These are phyloP conservation scores for Pungitius pungitius DNA, from an alignment of 2,113 vertebrate genomes.

Conservation along the genomic window DNA sequence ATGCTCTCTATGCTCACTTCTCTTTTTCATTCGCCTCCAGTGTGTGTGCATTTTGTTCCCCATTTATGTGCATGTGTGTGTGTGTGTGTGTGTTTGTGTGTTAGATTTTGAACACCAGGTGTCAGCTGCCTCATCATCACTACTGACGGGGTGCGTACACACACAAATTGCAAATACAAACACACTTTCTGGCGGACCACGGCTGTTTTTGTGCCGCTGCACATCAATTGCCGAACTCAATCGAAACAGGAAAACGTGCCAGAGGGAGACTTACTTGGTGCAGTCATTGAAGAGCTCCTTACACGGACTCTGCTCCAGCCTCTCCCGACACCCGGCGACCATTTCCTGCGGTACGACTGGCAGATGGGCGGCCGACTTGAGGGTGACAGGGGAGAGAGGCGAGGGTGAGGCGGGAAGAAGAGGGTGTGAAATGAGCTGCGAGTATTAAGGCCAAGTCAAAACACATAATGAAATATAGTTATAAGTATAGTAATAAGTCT, in stretches of 20 bases:
- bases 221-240: constrained; percentile 13
- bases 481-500: too few species aligned
- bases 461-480: too few species aligned
- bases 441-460: not conserved
- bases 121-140: constrained; percentile 71
- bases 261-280: constrained; percentile 79
- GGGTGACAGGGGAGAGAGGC: constrained; percentile 22
- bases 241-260: constrained; percentile 7
- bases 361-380: constrained; percentile 80
- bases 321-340: constrained; percentile 82
- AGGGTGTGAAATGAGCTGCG: not conserved
- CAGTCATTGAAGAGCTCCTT: constrained; percentile 90
- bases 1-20: constrained; percentile 70
- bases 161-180: constrained; percentile 39
- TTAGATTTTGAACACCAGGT: constrained; percentile 49
- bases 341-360: constrained; percentile 84
- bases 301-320: constrained; percentile 83
- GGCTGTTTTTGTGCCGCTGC: constrained; percentile 16
- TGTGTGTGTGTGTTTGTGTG: constrained; percentile 28
- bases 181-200: constrained; percentile 21
- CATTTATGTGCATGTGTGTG: constrained; percentile 11
- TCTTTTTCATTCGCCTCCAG: constrained; percentile 64
- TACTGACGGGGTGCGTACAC: constrained; percentile 51
- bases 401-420: not conserved
- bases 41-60: constrained; percentile 14